phyloP scores from a whole-genome alignment of 2,113 vertebrate genomes.

The Lepus americanus region DNA sequence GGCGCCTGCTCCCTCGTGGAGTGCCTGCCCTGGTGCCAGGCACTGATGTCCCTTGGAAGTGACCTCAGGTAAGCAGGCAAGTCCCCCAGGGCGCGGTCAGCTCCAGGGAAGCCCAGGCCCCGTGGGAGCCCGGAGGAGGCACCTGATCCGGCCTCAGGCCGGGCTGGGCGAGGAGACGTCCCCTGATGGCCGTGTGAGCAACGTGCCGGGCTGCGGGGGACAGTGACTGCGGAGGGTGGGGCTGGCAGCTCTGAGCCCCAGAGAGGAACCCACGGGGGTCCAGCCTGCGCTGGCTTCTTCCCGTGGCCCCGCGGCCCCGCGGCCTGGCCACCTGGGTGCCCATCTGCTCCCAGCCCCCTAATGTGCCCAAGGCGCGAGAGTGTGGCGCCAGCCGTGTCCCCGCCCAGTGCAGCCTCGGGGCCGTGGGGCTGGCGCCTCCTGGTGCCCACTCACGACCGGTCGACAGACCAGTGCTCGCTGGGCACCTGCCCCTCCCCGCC shows the following conservation, averaged over 20 bases:
- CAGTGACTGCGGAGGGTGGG: fast-evolving
- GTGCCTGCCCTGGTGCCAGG: not conserved
- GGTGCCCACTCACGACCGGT: no score
- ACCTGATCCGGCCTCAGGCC: not conserved
- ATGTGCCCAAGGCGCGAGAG: fast-evolving
- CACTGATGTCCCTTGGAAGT: no score
- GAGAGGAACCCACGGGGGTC: not conserved
- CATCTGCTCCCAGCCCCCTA: no score
- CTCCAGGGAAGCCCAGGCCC: no score
- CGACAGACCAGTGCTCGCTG: no score
- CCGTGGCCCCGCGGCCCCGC: fast-evolving
- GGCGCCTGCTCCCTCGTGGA: no score
- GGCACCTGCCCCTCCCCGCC: no score
- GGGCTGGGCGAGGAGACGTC: not conserved
- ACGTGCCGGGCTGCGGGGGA: not conserved
- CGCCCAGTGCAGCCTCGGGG: fast-evolving
- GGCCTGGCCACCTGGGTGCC: not conserved
- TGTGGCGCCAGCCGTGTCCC: fast-evolving
- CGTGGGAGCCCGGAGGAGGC: not conserved
- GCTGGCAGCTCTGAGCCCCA: not conserved
- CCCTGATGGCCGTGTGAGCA: not conserved
- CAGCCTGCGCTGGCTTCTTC: fast-evolving
- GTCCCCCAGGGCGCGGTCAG: not conserved
- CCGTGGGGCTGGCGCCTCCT: fast-evolving
- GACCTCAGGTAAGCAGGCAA: not conserved